Percentiles rank a stretch among this genome's conserved stretches.
Evolutionary conservation across 2,888 invertebrate species (phyloP).

Genomic region (Lobophora halterata): DNA sequence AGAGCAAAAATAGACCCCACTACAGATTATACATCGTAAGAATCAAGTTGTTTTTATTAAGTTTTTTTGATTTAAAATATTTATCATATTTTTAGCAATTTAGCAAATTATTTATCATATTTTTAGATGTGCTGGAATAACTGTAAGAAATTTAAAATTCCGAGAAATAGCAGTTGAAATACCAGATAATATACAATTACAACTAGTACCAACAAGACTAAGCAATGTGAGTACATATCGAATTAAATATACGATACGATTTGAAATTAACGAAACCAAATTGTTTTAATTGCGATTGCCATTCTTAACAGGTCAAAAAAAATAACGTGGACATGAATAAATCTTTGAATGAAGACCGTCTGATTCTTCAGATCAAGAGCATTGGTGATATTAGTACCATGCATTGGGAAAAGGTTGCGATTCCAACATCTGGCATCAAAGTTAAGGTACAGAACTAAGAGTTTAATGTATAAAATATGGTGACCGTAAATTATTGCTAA

Average conservation of each 20-base stretch:
- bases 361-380: conserved; percentile 3
- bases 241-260: too few species aligned
- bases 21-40: conserved; percentile 38
- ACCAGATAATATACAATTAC: conserved; percentile 27
- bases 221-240: too few species aligned
- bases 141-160: conserved; percentile 42
- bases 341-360: background rate
- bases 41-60: background rate
- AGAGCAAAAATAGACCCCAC: conserved; percentile 32
- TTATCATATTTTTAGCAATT: background rate
- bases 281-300: too few species aligned
- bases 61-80: background rate
- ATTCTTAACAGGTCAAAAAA: background rate
- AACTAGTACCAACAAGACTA: too few species aligned
- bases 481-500: conserved; percentile 1
- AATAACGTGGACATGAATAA: background rate
- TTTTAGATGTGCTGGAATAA: conserved; percentile 51
- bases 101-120: background rate
- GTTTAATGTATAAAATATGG: too few species aligned
- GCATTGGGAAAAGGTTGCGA: conserved; percentile 4
- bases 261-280: too few species aligned
- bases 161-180: conserved; percentile 32
- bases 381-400: conserved; percentile 10
- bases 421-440: conserved; percentile 2
- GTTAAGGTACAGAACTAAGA: conserved; percentile 15